Evolutionary conservation across 2,113 vertebrate genomes (phyloP), one percentile per base, ranked within the genome.

Genomic region (Catagonus wagneri): DNA sequence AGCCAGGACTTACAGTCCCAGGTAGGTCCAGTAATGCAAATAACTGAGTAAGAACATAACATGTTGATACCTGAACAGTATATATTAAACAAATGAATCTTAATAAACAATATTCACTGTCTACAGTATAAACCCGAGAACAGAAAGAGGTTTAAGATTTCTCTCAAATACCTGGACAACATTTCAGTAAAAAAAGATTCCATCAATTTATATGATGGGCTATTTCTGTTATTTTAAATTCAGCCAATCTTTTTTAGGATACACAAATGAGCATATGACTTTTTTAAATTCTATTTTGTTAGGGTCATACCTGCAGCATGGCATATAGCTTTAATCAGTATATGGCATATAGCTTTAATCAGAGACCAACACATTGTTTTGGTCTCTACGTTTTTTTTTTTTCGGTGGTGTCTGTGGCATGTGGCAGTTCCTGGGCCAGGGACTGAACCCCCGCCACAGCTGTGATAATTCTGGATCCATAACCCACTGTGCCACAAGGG

Each of bases 151-250:
- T 63, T 92, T 89, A 65, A n/a, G 90, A 86, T 86, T 68, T 85
- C 79, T 83, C 52, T 60, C 27, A 44, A 88, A 63, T 5, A 58
- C 27, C 13, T 60, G 20, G 76, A 50, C 52, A 83, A 92, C 25
- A 63, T 60, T 90, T 65, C 27, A 54, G 72, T 4, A 83, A 36
- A 80, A 81, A 69, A 76, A 72, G 60, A 69, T 58, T 0, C 61
- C 20, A 74, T 72, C 65, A 76, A n/a, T 44, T 60, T 90, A 79
- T 29, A 7, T 39, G 36, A n/a, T 78, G 19, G 36, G 23, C 36
- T 7, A 25, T 79, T 97, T 75, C 74, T 86, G 32, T 92, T 78
- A 78, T 27, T 68, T 34, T 88, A 93, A 93, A 74, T 90, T 78
- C 27, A 27, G 27, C 36, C 50, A 39, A 3, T 79, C 34, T 74